Evolutionary conservation across 1,140 invertebrate genomes (phyloP).

Genomic region (Drosophila sechellia): DNA sequence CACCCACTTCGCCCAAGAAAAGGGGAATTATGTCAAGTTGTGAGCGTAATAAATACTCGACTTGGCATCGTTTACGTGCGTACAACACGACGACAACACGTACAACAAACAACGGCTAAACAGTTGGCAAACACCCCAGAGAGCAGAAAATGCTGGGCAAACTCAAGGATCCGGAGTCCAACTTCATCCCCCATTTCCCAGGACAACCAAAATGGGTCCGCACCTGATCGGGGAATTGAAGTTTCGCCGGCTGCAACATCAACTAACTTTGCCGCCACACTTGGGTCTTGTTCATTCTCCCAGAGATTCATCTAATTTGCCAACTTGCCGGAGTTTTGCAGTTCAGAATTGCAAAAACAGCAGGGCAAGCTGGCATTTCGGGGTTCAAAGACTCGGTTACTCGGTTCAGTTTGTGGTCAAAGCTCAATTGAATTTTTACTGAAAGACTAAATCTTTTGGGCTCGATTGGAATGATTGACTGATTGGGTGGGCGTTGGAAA

Average conservation of each 20-base stretch:
- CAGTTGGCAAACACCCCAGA: slow-evolving; percentile 39
- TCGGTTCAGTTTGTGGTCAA: slow-evolving; percentile 24
- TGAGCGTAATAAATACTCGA: slow-evolving; percentile 78
- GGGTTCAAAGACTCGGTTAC: slow-evolving; percentile 28
- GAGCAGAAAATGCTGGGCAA: slow-evolving; percentile 1
- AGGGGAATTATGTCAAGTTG: slow-evolving; percentile 81
- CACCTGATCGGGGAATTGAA: slow-evolving; percentile 55
- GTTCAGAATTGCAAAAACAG: not conserved
- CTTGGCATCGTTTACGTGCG: slow-evolving; percentile 75
- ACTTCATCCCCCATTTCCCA: not conserved
- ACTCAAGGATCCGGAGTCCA: too few relatives aligned
- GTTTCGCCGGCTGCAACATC: slow-evolving; percentile 31
- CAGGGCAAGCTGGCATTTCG: slow-evolving; percentile 2
- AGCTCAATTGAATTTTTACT: slow-evolving; percentile 39
- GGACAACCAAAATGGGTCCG: slow-evolving; percentile 3
- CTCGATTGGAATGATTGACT: slow-evolving; percentile 20
- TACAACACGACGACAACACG: slow-evolving; percentile 65
- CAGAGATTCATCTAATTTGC: slow-evolving; percentile 61
- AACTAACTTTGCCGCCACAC: slow-evolving; percentile 66
- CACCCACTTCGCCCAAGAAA: slow-evolving; percentile 35
- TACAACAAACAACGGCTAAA: slow-evolving; percentile 64
- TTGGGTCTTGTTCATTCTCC: slow-evolving; percentile 51
- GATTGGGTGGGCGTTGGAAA: slow-evolving; percentile 18
- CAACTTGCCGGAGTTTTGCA: slow-evolving; percentile 37
- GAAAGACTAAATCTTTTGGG: slow-evolving; percentile 27